Evolutionary conservation across 2,888 invertebrate species (phyloP), one percentile per base, ranked within the genome.

Genomic region (Rhagonycha fulva): DNA sequence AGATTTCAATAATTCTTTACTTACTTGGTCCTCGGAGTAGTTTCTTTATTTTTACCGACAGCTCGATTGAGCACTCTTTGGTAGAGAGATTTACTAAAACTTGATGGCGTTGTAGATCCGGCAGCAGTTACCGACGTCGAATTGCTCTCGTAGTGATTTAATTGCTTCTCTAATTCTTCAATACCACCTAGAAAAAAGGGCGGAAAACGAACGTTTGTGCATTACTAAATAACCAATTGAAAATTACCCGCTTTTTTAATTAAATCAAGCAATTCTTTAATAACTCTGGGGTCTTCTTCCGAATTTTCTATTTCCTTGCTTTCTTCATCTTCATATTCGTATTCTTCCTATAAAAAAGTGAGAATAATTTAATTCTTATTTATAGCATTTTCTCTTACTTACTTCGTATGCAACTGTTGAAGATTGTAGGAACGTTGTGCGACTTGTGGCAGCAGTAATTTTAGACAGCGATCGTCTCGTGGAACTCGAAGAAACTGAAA

Each of bases 141-240:
- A 0, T 87, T 91, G 30, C 90, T 90, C 9, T 89, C 90, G 81
- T 91, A 90, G 7, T 89, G 84, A 26, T 89, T 87, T 14, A 96
- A 87, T 78, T 95, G 95, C 83, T 94, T 96, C 86, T 96, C 96
- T 14, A 96, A 86, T 84, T 96, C 94, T 84, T 96, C 96, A 1
- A 96, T 92, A 14, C 96, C 96, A 80, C 94, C 94, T 93, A 81
- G n/a, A 81, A 19, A n/a, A 9, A n/a, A n/a, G n/a, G 47, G 62
- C 5, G 12, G 60, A 24, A 60, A 10, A 32, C 61, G 61, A 5
- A 5, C 4, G 2, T 47, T 47, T 9, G 2, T 62, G 14, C 12
- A 0, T 12, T 62, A 66, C 24, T 2, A 9, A n/a, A 47, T 66
- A 26, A 26, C 60, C 12, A 62, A 32, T 47, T 1, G 30, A 69